phyloP scores from a whole-genome alignment of 92 coral and sea anemone genomes.

The Actinostola sp. region DNA sequence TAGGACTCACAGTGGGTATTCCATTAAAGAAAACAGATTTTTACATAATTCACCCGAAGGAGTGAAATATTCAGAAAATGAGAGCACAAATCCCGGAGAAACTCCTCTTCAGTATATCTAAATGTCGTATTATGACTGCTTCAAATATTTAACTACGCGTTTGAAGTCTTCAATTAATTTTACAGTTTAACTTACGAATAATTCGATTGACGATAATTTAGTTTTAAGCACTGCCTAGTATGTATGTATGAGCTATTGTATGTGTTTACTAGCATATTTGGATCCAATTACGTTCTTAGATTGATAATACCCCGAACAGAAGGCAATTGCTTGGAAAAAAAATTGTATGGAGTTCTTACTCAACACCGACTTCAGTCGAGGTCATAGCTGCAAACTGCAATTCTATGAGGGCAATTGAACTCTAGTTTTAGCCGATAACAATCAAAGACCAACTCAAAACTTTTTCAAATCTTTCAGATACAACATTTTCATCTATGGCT shows the following conservation, averaged over 20 bases:
- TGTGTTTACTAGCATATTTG: constrained; percentile 19
- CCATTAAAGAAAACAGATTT: background rate
- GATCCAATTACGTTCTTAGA: constrained; percentile 26
- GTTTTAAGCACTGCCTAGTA: background rate
- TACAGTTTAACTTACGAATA: no score
- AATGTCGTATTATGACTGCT: background rate
- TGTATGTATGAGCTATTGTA: constrained; percentile 9
- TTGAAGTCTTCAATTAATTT: background rate
- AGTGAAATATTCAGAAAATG: constrained; percentile 8
- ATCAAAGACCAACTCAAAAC: no score
- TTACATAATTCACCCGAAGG: constrained; percentile 30
- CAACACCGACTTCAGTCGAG: no score
- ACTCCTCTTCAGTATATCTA: background rate
- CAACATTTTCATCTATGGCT: no score
- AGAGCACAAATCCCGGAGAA: background rate
- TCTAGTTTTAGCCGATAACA: no score
- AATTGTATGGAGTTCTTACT: background rate
- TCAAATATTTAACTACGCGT: background rate
- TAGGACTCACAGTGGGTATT: constrained; percentile 1
- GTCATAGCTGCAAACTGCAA: no score
- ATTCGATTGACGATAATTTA: constrained; percentile 9
- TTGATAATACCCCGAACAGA: background rate
- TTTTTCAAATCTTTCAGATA: no score
- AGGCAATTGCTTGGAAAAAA: constrained; percentile 4
- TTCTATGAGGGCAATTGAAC: no score